These are phyloP conservation scores for Stigmatopora argus DNA, from an alignment of 2,113 vertebrate species.

Conservation along the genomic window DNA sequence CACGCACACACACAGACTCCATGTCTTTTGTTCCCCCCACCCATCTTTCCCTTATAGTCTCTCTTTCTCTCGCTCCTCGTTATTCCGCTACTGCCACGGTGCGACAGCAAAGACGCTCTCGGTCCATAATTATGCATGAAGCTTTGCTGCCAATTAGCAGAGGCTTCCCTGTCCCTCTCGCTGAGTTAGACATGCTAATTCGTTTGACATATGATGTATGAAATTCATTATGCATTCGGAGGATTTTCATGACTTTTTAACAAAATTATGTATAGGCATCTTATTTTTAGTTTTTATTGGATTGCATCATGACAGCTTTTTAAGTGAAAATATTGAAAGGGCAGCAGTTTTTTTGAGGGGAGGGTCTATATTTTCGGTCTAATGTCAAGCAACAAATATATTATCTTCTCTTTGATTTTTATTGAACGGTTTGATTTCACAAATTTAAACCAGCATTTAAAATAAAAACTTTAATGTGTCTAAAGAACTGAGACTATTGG, in stretches of 20 bases:
- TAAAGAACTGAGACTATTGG: background rate
- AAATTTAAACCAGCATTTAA: background rate
- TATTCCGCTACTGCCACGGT: slow-evolving; percentile 66
- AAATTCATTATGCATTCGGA: slow-evolving; percentile 81
- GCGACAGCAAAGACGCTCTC: slow-evolving; percentile 68
- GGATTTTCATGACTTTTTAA: slow-evolving; percentile 73
- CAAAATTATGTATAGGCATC: slow-evolving; percentile 59
- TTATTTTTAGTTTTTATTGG: slow-evolving; percentile 21
- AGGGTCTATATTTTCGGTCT: background rate
- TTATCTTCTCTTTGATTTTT: background rate
- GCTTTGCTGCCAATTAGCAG: slow-evolving; percentile 77
- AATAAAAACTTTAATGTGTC: slow-evolving; percentile 16
- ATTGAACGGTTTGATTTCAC: background rate
- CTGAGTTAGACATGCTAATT: slow-evolving; percentile 79
- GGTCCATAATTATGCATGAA: slow-evolving; percentile 77
- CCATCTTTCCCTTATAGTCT: slow-evolving; percentile 21
- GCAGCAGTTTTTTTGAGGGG: slow-evolving; percentile 7
- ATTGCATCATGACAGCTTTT: slow-evolving; percentile 3
- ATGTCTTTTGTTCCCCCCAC: slow-evolving; percentile 64
- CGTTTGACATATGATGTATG: slow-evolving; percentile 79
- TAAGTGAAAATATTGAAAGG: slow-evolving; percentile 6
- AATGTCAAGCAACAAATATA: background rate
- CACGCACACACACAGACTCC: slow-evolving; percentile 52
- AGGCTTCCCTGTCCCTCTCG: slow-evolving; percentile 75
- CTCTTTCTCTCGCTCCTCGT: slow-evolving; percentile 51